phyloP scores from a whole-genome alignment of 2,113 vertebrate genomes.

The Megatriorchis doriae region DNA sequence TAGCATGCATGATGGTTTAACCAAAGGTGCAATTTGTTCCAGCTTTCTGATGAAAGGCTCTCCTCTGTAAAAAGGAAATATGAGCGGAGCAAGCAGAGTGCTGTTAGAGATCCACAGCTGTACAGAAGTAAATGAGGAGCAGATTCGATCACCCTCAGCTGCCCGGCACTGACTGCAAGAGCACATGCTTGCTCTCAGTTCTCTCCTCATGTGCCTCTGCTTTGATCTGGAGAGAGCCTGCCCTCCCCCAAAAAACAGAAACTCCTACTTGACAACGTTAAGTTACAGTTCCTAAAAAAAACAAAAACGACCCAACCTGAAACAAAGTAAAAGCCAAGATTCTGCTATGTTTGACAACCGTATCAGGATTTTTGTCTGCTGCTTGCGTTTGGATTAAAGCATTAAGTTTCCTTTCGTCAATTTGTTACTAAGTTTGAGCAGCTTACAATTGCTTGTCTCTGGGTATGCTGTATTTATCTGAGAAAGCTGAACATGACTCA shows the following conservation, averaged over 20 bases:
- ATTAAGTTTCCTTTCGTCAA: neutral
- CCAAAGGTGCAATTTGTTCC: conserved; percentile 51
- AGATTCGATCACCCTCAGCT: neutral
- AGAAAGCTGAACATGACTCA: neutral
- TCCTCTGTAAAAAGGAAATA: conserved; percentile 38
- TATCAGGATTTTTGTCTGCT: neutral
- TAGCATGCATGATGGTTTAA: conserved; percentile 25
- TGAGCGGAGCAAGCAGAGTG: neutral
- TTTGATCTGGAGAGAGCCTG: neutral
- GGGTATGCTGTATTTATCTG: neutral
- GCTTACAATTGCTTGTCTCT: neutral
- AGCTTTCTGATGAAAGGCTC: conserved; percentile 44
- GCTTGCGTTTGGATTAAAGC: conserved; percentile 5
- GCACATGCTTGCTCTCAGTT: neutral
- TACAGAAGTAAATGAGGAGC: neutral
- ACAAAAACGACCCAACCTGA: neutral
- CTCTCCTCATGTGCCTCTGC: neutral
- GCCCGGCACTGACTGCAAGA: neutral
- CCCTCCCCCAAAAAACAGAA: neutral
- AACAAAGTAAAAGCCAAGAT: neutral
- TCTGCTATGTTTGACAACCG: neutral
- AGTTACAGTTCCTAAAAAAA: neutral
- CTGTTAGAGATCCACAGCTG: neutral
- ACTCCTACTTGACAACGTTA: neutral
- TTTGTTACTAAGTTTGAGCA: conserved; percentile 15